Evolutionary conservation across 2,888 invertebrate species (phyloP).

Genomic region (Halocaridina rubra): DNA sequence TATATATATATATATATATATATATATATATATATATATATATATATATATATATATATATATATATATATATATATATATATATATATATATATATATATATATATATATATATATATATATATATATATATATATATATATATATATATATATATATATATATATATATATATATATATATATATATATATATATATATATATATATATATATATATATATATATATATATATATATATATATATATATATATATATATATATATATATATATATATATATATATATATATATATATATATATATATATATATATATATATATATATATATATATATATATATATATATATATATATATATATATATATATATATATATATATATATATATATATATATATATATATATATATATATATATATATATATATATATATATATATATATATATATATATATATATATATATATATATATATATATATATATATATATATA

Average conservation of each 20-base stretch:
- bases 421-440: neutral
- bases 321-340: neutral
- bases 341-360: neutral
- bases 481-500: neutral
- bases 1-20: neutral
- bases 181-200: conserved; percentile 11
- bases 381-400: neutral
- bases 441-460: neutral
- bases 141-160: conserved; percentile 8
- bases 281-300: neutral
- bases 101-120: neutral
- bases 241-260: too few species aligned
- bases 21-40: too few species aligned
- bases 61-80: too few species aligned
- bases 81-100: too few species aligned
- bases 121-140: conserved; percentile 19
- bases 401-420: neutral
- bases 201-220: too few species aligned
- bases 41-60: too few species aligned
- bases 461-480: neutral
- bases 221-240: neutral
- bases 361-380: neutral
- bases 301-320: neutral
- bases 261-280: too few species aligned
- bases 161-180: conserved; percentile 21